Conservation (phyloP, 2,888 invertebrate genomes). For the Idaea straminata region DNA sequence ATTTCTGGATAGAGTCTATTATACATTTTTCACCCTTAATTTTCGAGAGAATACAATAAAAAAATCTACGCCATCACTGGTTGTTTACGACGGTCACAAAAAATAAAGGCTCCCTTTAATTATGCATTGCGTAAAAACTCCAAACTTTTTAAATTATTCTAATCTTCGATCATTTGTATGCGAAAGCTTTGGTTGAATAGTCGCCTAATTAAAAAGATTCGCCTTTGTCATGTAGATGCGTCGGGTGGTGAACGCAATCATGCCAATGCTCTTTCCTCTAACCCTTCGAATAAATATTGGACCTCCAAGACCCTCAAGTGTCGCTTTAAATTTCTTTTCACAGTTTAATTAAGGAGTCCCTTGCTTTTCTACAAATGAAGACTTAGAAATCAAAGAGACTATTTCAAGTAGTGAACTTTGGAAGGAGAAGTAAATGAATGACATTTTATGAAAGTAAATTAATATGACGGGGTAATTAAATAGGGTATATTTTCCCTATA, state of each 20-base stretch:
- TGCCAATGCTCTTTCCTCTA: slow-evolving; percentile 43
- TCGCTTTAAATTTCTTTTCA: slow-evolving; percentile 37
- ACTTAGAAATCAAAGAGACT: slow-evolving; percentile 36
- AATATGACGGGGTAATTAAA: neutral
- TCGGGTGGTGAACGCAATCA: slow-evolving; percentile 49
- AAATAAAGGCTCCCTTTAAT: neutral
- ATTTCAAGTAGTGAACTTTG: slow-evolving; percentile 7
- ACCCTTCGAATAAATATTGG: slow-evolving; percentile 57
- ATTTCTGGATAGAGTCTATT: neutral
- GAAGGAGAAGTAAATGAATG: slow-evolving; percentile 3
- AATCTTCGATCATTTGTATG: slow-evolving; percentile 66
- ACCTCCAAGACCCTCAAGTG: slow-evolving; percentile 28
- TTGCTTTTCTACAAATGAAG: slow-evolving; percentile 33
- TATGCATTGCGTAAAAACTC: neutral
- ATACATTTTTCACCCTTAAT: neutral
- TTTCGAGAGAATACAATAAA: neutral
- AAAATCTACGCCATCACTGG: slow-evolving; percentile 6
- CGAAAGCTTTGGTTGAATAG: slow-evolving; percentile 55
- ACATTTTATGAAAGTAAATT: neutral
- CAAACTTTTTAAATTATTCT: slow-evolving; percentile 35
- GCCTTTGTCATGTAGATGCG: slow-evolving; percentile 69
- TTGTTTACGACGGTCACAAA: neutral
- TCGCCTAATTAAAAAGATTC: slow-evolving; percentile 69
- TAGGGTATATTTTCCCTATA: neutral
- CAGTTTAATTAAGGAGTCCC: slow-evolving; percentile 42